Conservation (phyloP, 2,888 invertebrate genomes). For the Psylliodes chrysocephalus region DNA sequence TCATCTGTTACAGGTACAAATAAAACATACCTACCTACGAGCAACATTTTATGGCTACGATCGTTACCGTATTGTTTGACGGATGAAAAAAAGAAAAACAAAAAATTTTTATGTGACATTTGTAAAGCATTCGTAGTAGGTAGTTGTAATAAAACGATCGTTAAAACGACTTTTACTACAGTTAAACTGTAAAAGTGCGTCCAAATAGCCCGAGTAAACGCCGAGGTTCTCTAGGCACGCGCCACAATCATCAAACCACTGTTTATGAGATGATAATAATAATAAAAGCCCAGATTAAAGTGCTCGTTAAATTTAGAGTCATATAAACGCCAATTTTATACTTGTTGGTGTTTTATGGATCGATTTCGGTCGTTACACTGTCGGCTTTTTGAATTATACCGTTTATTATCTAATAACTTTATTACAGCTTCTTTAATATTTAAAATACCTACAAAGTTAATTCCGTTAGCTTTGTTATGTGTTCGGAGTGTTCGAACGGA, state of each 20-base stretch:
- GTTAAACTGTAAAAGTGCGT: conserved; percentile 65
- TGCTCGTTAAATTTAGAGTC: conserved; percentile 63
- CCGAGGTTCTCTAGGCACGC: conserved; percentile 62
- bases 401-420: conserved; percentile 45
- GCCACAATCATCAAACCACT: conserved; percentile 59
- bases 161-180: conserved; percentile 65
- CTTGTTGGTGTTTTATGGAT: conserved; percentile 61
- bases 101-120: conserved; percentile 54
- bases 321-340: conserved; percentile 64
- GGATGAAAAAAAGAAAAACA: conserved; percentile 39
- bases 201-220: conserved; percentile 61
- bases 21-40: not conserved
- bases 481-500: too few relatives aligned
- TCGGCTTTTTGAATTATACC: conserved; percentile 50
- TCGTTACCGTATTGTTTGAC: conserved; percentile 32
- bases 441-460: conserved; percentile 1
- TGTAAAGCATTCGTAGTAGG: conserved; percentile 57
- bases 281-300: conserved; percentile 63
- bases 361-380: conserved; percentile 59
- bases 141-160: conserved; percentile 65
- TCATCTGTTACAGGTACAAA: conserved; percentile 16
- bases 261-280: conserved; percentile 63
- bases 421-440: conserved; percentile 16
- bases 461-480: conserved; percentile 22
- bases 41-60: conserved; percentile 13